Base-by-base conservation (phyloP, 2,888 invertebrate species). In the Parnassius smintheus region DNA sequence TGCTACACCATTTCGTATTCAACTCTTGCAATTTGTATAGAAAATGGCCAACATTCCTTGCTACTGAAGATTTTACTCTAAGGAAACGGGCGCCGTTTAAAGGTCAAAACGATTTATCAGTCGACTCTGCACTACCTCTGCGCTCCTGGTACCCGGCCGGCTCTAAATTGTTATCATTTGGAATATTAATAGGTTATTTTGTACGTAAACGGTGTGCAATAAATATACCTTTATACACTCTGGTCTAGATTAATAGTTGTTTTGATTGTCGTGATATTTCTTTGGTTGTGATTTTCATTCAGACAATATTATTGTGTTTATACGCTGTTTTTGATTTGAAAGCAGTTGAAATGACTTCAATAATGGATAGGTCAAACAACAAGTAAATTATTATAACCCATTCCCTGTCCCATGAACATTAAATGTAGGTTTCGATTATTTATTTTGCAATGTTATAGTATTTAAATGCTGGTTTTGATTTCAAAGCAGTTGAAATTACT, bases 131-230 rank as follows among this genome's bases (percentile, higher is more conserved):
- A 71, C 74, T 73, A 71, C 76, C 73, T 70, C 72, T 73, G 74
- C 73, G 72, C 75, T 76, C 75, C 78, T 70, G 73, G 74, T 75
- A 73, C 74, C 72, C 69, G 70, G 64, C 22, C 56, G 65, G 73
- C 82, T 80, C 80, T 81, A 86, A 88, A 87, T 88, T 72, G 85
- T 83, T 81, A 82, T 82, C 78, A 85, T 86, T 87, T 83, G 77
- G 78, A 81, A 81, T 83, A 86, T 86, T 86, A 86, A 88, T 88
- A 79, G 85, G 77, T 81, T 80, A 83, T 85, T 86, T 85, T 84
- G 82, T 82, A 74, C 72, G 73, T 75, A 77, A 83, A 82, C 74
- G 75, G 77, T 75, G 65, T 61, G 72, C 76, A 76, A 85, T 85
- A 85, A 82, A 84, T 86, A 81, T 72, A 67, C 67, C 75, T 75